Conservation (phyloP, 1,140 invertebrate genomes). For the Aethina tumida region DNA sequence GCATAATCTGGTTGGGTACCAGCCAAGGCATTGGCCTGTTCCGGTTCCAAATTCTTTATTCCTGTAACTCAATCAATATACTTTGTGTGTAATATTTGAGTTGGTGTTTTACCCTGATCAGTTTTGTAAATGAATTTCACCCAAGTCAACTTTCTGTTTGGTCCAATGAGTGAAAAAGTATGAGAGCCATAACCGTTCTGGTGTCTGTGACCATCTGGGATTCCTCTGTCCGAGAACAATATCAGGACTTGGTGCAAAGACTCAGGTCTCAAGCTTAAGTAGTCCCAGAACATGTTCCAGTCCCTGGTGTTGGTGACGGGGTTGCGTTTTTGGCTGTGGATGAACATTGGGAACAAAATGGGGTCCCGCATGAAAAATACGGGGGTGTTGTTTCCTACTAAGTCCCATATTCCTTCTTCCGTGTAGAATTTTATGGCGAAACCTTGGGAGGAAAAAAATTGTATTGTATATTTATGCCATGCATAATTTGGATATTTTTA, state of each 20-base stretch:
- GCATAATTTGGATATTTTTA: too few species aligned
- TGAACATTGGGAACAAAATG: constrained; percentile 71
- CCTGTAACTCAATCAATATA: constrained; percentile 9
- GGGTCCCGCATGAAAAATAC: constrained; percentile 90
- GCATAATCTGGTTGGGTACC: constrained; percentile 68
- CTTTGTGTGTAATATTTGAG: neutral
- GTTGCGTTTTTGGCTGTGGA: constrained; percentile 83
- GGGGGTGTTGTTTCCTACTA: constrained; percentile 86
- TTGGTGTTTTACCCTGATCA: constrained; percentile 55
- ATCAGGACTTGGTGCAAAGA: constrained; percentile 73
- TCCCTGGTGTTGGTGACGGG: constrained; percentile 80
- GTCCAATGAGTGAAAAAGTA: constrained; percentile 82
- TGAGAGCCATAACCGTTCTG: constrained; percentile 91
- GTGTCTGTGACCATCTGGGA: constrained; percentile 73
- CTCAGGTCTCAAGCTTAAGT: constrained; percentile 73
- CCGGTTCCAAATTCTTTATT: constrained; percentile 59
- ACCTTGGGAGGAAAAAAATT: constrained; percentile 36
- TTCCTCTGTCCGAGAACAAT: constrained; percentile 77
- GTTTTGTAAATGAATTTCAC: constrained; percentile 89
- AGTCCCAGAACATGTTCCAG: constrained; percentile 87
- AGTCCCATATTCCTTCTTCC: constrained; percentile 86
- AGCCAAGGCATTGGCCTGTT: constrained; percentile 54
- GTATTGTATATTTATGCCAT: too few species aligned
- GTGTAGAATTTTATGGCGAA: constrained; percentile 90
- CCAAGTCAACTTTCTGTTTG: constrained; percentile 55